These are phyloP conservation scores for Cydia amplana DNA, from an alignment of 1,140 invertebrate genomes.

Conservation along the genomic window DNA sequence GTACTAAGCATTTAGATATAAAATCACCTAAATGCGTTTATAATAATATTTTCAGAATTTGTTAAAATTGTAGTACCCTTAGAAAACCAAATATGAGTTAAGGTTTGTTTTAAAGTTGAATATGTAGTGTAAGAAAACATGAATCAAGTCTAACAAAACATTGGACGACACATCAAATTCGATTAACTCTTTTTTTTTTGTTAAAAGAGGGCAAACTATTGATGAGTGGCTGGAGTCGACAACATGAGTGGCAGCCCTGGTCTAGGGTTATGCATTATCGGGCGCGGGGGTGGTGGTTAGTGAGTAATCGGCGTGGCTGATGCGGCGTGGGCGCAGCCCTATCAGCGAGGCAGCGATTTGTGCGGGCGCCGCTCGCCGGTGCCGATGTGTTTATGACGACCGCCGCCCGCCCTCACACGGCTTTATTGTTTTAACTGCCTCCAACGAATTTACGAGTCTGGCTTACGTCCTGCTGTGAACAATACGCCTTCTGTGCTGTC, in stretches of 20 bases:
- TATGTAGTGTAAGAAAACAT: background rate
- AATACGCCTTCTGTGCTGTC: slow-evolving; percentile 49
- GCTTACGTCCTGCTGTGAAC: slow-evolving; percentile 46
- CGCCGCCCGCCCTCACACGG: slow-evolving; percentile 65
- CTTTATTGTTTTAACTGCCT: slow-evolving; percentile 73
- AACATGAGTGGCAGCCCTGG: background rate
- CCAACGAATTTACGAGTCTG: slow-evolving; percentile 67
- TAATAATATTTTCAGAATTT: no score
- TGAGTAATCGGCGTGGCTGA: slow-evolving; percentile 55
- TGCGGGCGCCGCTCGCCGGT: slow-evolving; percentile 58
- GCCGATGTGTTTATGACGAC: slow-evolving; percentile 70
- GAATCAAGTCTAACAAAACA: background rate
- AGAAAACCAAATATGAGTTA: background rate
- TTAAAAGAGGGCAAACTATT: background rate
- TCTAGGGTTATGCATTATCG: slow-evolving; percentile 46
- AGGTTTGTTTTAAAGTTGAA: background rate
- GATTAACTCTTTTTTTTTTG: background rate
- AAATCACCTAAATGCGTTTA: no score
- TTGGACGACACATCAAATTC: background rate
- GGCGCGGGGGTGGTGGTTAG: slow-evolving; percentile 57
- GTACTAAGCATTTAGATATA: no score
- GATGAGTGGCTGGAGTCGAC: background rate
- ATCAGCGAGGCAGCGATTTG: slow-evolving; percentile 53
- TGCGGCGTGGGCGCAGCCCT: slow-evolving; percentile 35
- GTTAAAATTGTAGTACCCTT: background rate